Base-by-base conservation (phyloP, 2,888 invertebrate species). In the Ditylenchus weischeri region DNA sequence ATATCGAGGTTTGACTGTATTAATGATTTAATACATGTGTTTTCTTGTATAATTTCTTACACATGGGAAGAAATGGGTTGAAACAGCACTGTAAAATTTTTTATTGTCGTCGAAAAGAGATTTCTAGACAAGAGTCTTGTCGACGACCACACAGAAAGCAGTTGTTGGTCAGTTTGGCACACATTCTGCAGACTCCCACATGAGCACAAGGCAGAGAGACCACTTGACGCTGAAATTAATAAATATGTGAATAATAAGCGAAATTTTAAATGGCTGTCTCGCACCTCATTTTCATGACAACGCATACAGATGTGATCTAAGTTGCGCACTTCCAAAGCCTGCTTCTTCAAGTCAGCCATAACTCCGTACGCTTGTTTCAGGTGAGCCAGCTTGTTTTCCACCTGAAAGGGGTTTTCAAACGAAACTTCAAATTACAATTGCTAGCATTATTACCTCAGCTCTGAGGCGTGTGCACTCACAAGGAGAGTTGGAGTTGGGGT, bases 131-230 rank as follows among this genome's bases (percentile, higher is more conserved):
- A 21, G 54, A 54, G n/a, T 54, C 54, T 18, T 54, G 54, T 6
- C 29, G 21, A 23, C 54, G 54, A n/a, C 54, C 54, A 54, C 54
- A 54, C 23, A 54, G 7, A 8, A 54, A 54, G 54, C 54, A 54
- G 13, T 54, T 54, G 13, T 54, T 54, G 54, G 54, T 54, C 54
- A 54, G n/a, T 54, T 54, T 54, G 21, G 54, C 54, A 29, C 54
- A 54, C 29, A 29, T 6, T 18, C 10, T 54, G n/a, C 54, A 54
- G 54, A 54, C 54, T 2, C 54, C 54, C 11, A 54, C 54, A 29
- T 54, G 54, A 29, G 54, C 54, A 54, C 54, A 54, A 11, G 54
- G 54, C 1, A 54, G 29, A 11, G 54, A 54, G 11, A 54, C 54
- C 5, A 54, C 54, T 54, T 54, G 54, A 13, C 54, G 54, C 54